phyloP scores from a whole-genome alignment of 2,888 invertebrate species.

The Hyppa rectilinea region DNA sequence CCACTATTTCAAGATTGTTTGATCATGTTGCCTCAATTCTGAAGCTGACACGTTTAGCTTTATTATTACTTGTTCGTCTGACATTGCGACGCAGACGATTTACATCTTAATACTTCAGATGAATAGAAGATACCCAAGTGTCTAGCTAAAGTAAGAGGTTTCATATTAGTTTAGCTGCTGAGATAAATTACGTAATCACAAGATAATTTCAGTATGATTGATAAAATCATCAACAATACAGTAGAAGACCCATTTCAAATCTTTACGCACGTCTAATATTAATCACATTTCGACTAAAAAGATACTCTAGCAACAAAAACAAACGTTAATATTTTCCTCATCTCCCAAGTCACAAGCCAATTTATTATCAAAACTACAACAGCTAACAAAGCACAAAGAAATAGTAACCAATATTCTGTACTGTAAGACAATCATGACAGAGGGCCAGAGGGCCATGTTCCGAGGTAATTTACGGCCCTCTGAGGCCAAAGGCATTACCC shows the following conservation, averaged over 20 bases:
- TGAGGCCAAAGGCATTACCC: conserved; percentile 67
- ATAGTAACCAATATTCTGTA: conserved; percentile 63
- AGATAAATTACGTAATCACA: not conserved
- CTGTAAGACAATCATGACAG: conserved; percentile 73
- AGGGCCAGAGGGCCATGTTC: conserved; percentile 70
- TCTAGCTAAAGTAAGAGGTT: conserved; percentile 14
- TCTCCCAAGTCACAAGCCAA: conserved; percentile 17
- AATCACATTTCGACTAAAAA: conserved; percentile 1
- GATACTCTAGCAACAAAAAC: not conserved
- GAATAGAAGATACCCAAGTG: conserved; percentile 21
- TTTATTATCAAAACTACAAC: conserved; percentile 62
- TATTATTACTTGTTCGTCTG: conserved; percentile 43
- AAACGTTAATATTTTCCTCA: not conserved
- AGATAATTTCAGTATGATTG: not conserved
- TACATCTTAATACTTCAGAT: conserved; percentile 54
- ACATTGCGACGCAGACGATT: conserved; percentile 59
- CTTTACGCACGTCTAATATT: too few species aligned
- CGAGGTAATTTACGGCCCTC: conserved; percentile 75
- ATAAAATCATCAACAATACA: not conserved
- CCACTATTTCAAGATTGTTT: not conserved
- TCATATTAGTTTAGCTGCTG: conserved; percentile 20
- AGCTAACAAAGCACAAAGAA: conserved; percentile 58
- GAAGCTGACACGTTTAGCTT: not conserved
- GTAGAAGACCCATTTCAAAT: not conserved
- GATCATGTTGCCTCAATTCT: not conserved